Percentiles rank a stretch among this genome's conserved stretches.
phyloP scores from a whole-genome alignment of 1,140 invertebrate genomes.

The Odontomachus brunneus region DNA sequence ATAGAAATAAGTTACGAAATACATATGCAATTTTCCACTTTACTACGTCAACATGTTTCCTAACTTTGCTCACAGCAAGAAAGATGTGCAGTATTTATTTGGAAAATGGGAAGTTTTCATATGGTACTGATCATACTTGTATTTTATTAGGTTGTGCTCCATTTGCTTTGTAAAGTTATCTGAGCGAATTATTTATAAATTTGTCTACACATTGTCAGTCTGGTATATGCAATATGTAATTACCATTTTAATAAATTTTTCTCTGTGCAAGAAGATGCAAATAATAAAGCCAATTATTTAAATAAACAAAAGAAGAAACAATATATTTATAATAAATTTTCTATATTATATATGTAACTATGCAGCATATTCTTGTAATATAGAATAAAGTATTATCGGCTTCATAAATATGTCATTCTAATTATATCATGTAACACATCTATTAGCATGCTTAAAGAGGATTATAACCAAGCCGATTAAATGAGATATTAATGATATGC shows the following conservation, averaged over 20 bases:
- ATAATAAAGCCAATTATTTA: neutral
- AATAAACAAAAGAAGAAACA: neutral
- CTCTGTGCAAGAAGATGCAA: constrained; percentile 46
- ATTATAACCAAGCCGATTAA: constrained; percentile 33
- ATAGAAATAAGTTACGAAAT: neutral
- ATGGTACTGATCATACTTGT: too few species aligned
- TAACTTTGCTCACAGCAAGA: neutral
- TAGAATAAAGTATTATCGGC: neutral
- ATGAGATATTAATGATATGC: neutral
- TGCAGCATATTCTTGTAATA: neutral
- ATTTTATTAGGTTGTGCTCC: too few species aligned
- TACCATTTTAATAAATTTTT: constrained; percentile 6
- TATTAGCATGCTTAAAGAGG: constrained; percentile 7
- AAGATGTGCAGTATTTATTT: neutral
- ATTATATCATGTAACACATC: constrained; percentile 13
- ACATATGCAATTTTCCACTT: neutral
- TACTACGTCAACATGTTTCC: neutral
- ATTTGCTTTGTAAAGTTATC: neutral
- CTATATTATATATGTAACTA: neutral
- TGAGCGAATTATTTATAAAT: neutral
- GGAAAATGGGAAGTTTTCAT: too few species aligned
- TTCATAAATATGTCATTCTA: constrained; percentile 25
- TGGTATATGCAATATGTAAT: neutral
- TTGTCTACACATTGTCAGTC: constrained; percentile 1
- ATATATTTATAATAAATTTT: neutral